A percentile compares a stretch with the other conserved stretches of the same genome.
These are phyloP conservation scores for Serilophus lunatus DNA, from an alignment of 2,113 vertebrate genomes.

Conservation along the genomic window DNA sequence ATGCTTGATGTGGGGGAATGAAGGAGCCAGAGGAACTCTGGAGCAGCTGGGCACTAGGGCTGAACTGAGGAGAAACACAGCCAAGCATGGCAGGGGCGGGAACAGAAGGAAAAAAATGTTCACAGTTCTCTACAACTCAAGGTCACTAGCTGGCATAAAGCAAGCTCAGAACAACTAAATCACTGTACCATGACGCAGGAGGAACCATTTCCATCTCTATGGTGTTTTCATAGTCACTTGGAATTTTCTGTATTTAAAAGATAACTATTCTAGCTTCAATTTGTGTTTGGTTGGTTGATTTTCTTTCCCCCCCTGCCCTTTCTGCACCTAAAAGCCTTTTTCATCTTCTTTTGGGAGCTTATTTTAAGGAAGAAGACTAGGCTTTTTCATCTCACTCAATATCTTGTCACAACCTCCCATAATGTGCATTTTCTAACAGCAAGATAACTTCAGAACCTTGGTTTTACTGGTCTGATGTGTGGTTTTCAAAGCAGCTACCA, in stretches of 20 bases:
- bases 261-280: not conserved
- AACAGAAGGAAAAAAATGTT: not conserved
- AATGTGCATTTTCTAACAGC: not conserved
- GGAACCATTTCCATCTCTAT: not conserved
- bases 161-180: not conserved
- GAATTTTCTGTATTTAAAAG: not conserved
- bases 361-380: not conserved
- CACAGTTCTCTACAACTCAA: not conserved
- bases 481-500: not conserved
- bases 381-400: not conserved
- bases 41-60: accelerated
- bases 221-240: not conserved
- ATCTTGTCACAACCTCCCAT: not conserved
- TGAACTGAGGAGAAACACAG: not conserved
- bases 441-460: not conserved
- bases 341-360: not conserved
- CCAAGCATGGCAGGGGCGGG: not conserved
- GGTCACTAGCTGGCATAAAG: not conserved
- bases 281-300: not conserved
- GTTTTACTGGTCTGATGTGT: not conserved
- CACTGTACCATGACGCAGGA: not conserved
- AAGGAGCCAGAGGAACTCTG: not conserved
- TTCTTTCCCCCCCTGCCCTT: accelerated
- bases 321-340: not conserved
- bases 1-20: accelerated